Evolutionary conservation across 2,888 invertebrate species (phyloP).

Genomic region (Sceliomorpha sp.): DNA sequence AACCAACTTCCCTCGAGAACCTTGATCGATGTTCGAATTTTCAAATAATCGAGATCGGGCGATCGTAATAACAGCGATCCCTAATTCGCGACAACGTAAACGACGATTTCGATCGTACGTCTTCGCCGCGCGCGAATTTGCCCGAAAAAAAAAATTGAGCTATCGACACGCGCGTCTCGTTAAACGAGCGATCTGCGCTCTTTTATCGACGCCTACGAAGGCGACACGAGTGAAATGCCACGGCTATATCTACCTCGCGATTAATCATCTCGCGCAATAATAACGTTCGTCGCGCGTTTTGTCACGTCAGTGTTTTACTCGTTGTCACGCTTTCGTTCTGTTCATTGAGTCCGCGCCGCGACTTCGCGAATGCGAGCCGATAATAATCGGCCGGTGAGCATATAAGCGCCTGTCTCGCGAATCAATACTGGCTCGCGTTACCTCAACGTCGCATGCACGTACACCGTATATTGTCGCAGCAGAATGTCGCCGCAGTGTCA

Average conservation of each 20-base stretch:
- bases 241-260: constrained; percentile 43
- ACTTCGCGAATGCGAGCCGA: constrained; percentile 60
- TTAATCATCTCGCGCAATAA: constrained; percentile 54
- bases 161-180: no score
- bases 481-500: constrained; percentile 45
- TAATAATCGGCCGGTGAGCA: constrained; percentile 59
- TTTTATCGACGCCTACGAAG: constrained; percentile 12
- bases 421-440: constrained; percentile 60
- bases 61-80: no score
- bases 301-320: constrained; percentile 52
- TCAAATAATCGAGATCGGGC: no score
- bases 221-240: constrained; percentile 27
- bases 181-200: not conserved
- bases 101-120: no score
- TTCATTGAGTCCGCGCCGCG: constrained; percentile 41
- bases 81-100: no score
- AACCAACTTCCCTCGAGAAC: no score
- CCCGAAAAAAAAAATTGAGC: no score
- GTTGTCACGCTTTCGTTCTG: constrained; percentile 60
- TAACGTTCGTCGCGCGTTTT: constrained; percentile 50
- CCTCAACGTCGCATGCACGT: constrained; percentile 46
- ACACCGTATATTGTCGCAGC: constrained; percentile 36
- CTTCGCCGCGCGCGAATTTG: no score
- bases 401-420: constrained; percentile 60
- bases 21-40: no score